phyloP scores from a whole-genome alignment of 2,797 vertebrate genomes.

The Lates japonicus region DNA sequence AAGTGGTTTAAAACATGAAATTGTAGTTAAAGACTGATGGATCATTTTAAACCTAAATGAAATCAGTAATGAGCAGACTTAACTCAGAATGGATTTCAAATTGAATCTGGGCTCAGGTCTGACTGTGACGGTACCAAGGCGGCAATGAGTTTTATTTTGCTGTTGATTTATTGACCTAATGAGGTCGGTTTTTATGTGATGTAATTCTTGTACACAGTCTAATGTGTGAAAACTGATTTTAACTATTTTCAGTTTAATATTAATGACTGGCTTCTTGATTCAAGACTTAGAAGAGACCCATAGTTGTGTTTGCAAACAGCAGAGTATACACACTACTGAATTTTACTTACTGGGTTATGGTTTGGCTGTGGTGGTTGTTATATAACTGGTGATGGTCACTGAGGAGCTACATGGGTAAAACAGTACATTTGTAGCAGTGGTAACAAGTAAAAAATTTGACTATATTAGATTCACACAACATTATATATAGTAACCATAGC shows the following conservation, averaged over 20 bases:
- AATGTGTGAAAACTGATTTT: constrained; percentile 40
- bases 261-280: background rate
- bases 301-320: constrained; percentile 31
- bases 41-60: background rate
- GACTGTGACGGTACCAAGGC: constrained; percentile 15
- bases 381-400: background rate
- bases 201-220: constrained; percentile 37
- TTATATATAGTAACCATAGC: background rate
- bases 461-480: constrained; percentile 5
- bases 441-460: background rate
- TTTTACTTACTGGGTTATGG: background rate
- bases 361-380: constrained; percentile 1
- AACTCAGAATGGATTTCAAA: constrained; percentile 28
- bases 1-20: constrained; percentile 5
- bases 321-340: constrained; percentile 6
- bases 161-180: constrained; percentile 51
- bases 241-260: constrained; percentile 40
- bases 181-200: constrained; percentile 32
- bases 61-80: background rate
- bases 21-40: background rate
- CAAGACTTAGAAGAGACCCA: background rate
- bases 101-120: constrained; percentile 29
- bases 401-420: background rate
- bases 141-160: constrained; percentile 37
- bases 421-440: constrained; percentile 16